These are phyloP conservation scores for Eilema griseolum DNA, from an alignment of 2,888 invertebrate genomes.

Conservation along the genomic window DNA sequence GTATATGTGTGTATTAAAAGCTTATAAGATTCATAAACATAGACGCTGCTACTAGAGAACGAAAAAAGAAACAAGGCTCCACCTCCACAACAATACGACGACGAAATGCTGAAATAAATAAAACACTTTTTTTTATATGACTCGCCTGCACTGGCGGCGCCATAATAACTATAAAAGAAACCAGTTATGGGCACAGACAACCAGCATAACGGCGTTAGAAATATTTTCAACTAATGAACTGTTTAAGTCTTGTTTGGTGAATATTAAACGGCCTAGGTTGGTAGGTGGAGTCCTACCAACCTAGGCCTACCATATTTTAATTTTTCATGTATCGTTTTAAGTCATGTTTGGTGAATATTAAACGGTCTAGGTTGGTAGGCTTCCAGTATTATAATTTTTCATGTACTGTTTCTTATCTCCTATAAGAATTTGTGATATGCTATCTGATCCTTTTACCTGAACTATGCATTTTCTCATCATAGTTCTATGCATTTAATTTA, in stretches of 20 bases:
- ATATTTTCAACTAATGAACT: conserved; percentile 40
- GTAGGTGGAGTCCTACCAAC: too few species aligned
- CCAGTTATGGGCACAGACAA: conserved; percentile 45
- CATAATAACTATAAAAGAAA: conserved; percentile 42
- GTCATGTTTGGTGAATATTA: not conserved
- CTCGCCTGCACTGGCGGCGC: conserved; percentile 29
- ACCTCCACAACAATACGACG: conserved; percentile 29
- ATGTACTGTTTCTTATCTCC: not conserved
- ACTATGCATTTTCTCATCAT: too few species aligned
- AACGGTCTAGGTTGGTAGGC: not conserved
- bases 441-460: not conserved
- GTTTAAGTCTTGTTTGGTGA: conserved; percentile 4
- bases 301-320: too few species aligned
- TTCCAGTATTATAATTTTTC: not conserved
- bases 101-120: conserved; percentile 34
- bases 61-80: conserved; percentile 7
- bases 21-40: not conserved
- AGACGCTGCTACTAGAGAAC: not conserved
- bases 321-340: too few species aligned
- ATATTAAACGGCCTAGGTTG: not conserved
- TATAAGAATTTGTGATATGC: not conserved
- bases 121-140: conserved; percentile 23
- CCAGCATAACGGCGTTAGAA: conserved; percentile 26
- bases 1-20: not conserved
- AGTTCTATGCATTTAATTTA: not conserved